phyloP scores from a whole-genome alignment of 2,888 invertebrate species.

The Marasmarcha lunaedactyla region DNA sequence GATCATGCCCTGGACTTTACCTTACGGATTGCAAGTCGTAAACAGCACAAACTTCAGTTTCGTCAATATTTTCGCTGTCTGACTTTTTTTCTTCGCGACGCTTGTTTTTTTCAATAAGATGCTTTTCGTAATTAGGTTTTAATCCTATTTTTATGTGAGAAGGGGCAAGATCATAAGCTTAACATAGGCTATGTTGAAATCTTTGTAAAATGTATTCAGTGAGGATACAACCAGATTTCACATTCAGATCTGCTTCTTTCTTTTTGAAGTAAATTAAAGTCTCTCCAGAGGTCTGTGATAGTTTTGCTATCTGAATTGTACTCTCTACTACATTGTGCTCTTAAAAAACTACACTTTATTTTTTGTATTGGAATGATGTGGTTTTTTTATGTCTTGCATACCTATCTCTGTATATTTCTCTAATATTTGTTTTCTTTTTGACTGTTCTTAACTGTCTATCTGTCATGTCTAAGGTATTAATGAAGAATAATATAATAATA shows the following conservation, averaged over 20 bases:
- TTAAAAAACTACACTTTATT: constrained; percentile 13
- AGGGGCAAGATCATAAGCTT: constrained; percentile 10
- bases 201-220: constrained; percentile 15
- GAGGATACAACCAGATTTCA: constrained; percentile 12
- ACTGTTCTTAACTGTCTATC: constrained; percentile 13
- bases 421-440: constrained; percentile 10
- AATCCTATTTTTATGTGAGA: constrained; percentile 9
- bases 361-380: constrained; percentile 13
- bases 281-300: constrained; percentile 12
- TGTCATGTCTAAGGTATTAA: constrained; percentile 13
- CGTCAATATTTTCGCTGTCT: constrained; percentile 14
- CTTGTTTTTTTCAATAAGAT: constrained; percentile 16
- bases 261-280: constrained; percentile 11
- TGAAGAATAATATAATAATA: constrained; percentile 14
- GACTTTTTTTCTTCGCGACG: constrained; percentile 16
- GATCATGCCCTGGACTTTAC: constrained; percentile 12
- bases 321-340: constrained; percentile 8
- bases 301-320: constrained; percentile 11
- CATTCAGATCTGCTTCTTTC: constrained; percentile 5
- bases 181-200: constrained; percentile 16
- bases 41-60: constrained; percentile 12
- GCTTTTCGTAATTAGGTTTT: constrained; percentile 15
- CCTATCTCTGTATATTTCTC: constrained; percentile 12
- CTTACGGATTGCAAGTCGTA: constrained; percentile 19
- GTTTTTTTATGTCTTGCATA: constrained; percentile 10